These are phyloP conservation scores for Pseudomyrmex flavicornis DNA, from an alignment of 1,140 invertebrate species.

Conservation along the genomic window DNA sequence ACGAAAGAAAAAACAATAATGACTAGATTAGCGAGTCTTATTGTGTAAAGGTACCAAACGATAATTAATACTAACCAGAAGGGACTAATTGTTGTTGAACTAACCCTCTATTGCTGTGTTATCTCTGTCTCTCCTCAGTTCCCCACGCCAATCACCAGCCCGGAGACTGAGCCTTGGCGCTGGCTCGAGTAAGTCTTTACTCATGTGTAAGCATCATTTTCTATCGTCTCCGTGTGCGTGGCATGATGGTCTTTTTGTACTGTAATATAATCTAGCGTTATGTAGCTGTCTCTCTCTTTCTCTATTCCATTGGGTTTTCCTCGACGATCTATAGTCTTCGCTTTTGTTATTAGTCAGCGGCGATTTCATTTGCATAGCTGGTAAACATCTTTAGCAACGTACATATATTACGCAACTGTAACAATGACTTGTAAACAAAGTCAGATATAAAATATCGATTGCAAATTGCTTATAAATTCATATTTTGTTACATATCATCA, in stretches of 20 bases:
- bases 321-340: not conserved
- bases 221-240: conserved; percentile 69
- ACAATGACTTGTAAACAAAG: not conserved
- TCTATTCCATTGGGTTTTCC: not conserved
- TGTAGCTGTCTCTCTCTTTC: not conserved
- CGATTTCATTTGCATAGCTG: conserved; percentile 15
- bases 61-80: conserved; percentile 57
- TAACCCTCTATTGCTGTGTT: conserved; percentile 83
- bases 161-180: conserved; percentile 94
- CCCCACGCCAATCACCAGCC: conserved; percentile 92
- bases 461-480: not conserved
- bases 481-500: not conserved
- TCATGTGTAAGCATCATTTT: conserved; percentile 76
- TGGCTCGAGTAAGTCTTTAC: conserved; percentile 92
- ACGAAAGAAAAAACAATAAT: conserved; percentile 33
- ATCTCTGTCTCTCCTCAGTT: conserved; percentile 88
- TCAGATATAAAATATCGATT: not conserved
- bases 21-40: conserved; percentile 61
- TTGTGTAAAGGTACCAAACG: conserved; percentile 64
- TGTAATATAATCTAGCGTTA: not conserved
- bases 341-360: not conserved
- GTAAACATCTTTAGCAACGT: conserved; percentile 34
- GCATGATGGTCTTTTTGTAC: conserved; percentile 55
- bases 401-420: not conserved
- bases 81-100: conserved; percentile 74